A percentile compares a stretch with the other conserved stretches of the same genome.
Conservation (phyloP, 2,888 invertebrate species). For the Calameuta pallipes region DNA sequence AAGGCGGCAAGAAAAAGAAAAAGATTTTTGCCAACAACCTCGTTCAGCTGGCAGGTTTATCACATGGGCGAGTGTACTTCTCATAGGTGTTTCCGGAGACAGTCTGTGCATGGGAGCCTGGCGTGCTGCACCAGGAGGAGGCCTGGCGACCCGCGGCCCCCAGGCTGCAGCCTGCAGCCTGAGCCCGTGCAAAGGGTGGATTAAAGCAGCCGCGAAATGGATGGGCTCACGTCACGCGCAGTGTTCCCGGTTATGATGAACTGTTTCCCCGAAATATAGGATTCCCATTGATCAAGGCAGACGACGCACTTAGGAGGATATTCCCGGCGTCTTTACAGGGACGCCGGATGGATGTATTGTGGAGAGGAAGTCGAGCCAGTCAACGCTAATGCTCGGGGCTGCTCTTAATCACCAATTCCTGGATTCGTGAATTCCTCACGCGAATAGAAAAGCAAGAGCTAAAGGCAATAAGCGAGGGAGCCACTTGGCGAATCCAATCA, state of each 20-base stretch:
- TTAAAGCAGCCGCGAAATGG: constrained; percentile 39
- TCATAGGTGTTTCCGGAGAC: neutral
- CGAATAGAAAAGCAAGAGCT: neutral
- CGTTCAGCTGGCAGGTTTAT: neutral
- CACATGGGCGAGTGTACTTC: neutral
- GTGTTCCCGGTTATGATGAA: constrained; percentile 43
- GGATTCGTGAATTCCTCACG: neutral
- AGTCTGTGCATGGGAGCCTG: neutral
- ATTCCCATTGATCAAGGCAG: constrained; percentile 45
- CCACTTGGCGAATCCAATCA: neutral
- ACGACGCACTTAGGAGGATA: constrained; percentile 2
- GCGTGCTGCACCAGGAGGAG: neutral
- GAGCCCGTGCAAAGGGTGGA: constrained; percentile 22
- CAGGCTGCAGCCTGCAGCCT: neutral
- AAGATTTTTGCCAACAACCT: too few relatives aligned
- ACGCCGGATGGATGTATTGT: neutral
- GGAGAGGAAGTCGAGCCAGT: neutral
- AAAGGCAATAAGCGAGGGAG: neutral
- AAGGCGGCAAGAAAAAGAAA: too few relatives aligned
- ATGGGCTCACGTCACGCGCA: constrained; percentile 41
- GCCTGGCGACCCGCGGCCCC: too few relatives aligned
- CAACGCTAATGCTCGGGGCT: neutral
- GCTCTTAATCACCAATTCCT: neutral
- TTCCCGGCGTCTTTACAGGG: neutral
- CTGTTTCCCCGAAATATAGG: constrained; percentile 43